Evolutionary conservation across 1,140 invertebrate species (phyloP).

Genomic region (Panulirus ornatus): DNA sequence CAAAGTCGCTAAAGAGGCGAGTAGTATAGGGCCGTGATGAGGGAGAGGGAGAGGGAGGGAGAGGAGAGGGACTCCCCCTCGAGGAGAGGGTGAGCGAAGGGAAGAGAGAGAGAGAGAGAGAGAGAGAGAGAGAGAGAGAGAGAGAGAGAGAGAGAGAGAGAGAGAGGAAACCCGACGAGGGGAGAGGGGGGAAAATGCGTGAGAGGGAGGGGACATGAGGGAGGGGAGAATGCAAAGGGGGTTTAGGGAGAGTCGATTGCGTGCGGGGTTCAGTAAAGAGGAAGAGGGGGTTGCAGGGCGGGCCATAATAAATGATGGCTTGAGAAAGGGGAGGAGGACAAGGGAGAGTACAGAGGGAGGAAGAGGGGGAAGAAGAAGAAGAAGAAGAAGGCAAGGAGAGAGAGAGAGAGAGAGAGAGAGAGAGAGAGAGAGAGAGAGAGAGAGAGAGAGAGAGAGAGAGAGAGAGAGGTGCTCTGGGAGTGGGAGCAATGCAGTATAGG

Average conservation of each 20-base stretch:
- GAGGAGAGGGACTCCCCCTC: too few relatives aligned
- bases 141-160: too few relatives aligned
- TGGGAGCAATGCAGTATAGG: background rate
- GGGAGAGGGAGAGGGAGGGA: background rate
- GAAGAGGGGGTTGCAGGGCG: background rate
- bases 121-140: too few relatives aligned
- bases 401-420: background rate
- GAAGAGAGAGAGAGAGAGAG: too few relatives aligned
- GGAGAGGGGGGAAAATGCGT: too few relatives aligned
- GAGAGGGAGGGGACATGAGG: too few relatives aligned
- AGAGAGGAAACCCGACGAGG: too few relatives aligned
- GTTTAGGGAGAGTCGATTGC: too few relatives aligned
- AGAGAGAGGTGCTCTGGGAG: background rate
- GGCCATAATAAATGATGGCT: background rate
- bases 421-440: too few relatives aligned
- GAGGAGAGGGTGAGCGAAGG: too few relatives aligned
- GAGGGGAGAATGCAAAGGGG: background rate
- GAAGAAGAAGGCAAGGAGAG: too few relatives aligned
- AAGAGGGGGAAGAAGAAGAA: background rate
- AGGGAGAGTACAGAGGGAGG: background rate
- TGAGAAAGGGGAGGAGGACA: background rate
- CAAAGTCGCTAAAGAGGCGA: slow-evolving; percentile 13
- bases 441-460: background rate
- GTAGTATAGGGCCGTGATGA: background rate
- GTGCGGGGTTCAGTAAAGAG: background rate